These are phyloP conservation scores for Agelaius phoeniceus DNA, from an alignment of 2,113 vertebrate species.

Conservation along the genomic window DNA sequence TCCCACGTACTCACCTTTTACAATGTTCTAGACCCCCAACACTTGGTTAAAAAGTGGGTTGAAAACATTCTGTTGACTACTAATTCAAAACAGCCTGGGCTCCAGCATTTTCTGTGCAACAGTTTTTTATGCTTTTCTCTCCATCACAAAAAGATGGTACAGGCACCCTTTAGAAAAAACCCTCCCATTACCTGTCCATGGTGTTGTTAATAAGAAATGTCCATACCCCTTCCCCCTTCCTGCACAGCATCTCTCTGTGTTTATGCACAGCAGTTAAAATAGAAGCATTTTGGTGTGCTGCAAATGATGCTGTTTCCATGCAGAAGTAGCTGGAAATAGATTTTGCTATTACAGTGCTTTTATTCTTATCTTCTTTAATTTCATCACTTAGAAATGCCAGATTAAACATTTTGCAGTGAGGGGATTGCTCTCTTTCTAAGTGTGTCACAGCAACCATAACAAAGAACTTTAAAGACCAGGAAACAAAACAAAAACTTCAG, in stretches of 20 bases:
- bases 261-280: neutral
- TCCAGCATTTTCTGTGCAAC: neutral
- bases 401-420: conserved; percentile 12
- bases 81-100: neutral
- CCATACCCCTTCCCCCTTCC: neutral
- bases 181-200: neutral
- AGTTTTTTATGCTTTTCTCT: neutral
- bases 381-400: conserved; percentile 25
- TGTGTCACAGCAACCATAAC: neutral
- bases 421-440: neutral
- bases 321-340: conserved; percentile 26
- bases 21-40: neutral
- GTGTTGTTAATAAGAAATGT: neutral
- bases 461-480: neutral
- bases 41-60: neutral
- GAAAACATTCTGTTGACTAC: neutral
- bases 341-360: conserved; percentile 39
- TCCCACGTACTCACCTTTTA: neutral
- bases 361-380: conserved; percentile 47
- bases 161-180: neutral
- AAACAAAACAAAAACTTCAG: conserved; percentile 6
- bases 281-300: neutral
- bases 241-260: neutral
- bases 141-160: neutral
- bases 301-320: neutral